Base-by-base conservation (phyloP, 2,888 invertebrate genomes). In the Mythimna loreyi region DNA sequence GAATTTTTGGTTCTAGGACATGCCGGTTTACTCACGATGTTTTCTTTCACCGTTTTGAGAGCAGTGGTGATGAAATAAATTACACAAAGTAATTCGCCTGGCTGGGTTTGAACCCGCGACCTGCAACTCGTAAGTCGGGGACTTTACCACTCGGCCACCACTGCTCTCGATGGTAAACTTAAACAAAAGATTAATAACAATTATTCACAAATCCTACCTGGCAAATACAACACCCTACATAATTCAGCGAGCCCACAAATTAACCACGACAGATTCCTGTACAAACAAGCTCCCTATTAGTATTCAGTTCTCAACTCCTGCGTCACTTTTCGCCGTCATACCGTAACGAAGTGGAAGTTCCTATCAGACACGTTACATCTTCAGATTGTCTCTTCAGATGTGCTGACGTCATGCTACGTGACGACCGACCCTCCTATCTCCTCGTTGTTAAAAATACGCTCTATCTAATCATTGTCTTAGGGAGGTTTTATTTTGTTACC, bases 341-440 rank as follows among this genome's bases (percentile, higher is more conserved):
- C 13, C 33, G 55, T 21, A 21, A 55, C 55, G n/a, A 33, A 55
- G 33, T 33, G 30, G 33, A 55, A 13, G 1, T 6, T 33, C 25
- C 53, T 55, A 55, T 55, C 55, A 7, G 55, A 21, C 21, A 55
- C 33, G 55, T 16, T 30, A 55, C 55, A 13, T 33, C 33, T n/a
- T 33, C 33, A 21, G 53, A 53, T 53, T n/a, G 33, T 55, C 56
- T 33, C 75, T 56, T 50, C 16, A 49, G 40, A 52, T 43, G 47
- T 16, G 80, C 70, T 64, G 60, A 63, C 70, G 63, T 36, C 23
- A 43, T 21, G 21, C 7, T 70, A 77, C 81, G 81, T 77, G 78
- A 58, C 23, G 2, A 33, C 23, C 49, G 11, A 40, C 40, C 40
- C 40, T 40, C 40, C 43, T 40, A 5, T 49, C 11, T 56, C 50